These are phyloP conservation scores for Oegoconia quadripuncta DNA, from an alignment of 2,888 invertebrate genomes.

Conservation along the genomic window DNA sequence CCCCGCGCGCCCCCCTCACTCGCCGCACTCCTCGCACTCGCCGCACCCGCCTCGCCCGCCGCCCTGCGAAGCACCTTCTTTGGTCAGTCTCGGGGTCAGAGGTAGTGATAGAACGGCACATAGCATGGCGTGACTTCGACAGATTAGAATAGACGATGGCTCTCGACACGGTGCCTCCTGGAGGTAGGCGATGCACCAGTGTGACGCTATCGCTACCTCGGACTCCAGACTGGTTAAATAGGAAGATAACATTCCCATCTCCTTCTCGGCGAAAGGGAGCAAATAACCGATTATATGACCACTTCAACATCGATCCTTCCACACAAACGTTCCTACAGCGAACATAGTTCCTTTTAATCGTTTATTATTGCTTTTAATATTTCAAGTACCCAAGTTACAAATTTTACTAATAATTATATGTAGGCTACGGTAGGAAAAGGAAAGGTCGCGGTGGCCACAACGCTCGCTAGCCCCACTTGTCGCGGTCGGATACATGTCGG, in stretches of 20 bases:
- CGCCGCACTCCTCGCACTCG: not conserved
- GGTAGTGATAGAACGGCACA: not conserved
- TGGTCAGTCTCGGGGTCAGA: constrained; percentile 73
- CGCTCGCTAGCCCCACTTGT: too few species aligned
- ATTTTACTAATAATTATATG: too few species aligned
- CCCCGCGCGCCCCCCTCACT: not conserved
- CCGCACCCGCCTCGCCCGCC: not conserved
- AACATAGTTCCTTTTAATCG: too few species aligned
- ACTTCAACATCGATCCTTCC: too few species aligned
- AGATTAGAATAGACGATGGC: not conserved
- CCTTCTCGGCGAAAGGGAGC: constrained; percentile 55
- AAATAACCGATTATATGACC: too few species aligned
- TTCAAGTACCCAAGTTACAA: too few species aligned
- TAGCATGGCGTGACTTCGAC: not conserved
- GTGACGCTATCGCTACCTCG: not conserved
- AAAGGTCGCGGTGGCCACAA: too few species aligned
- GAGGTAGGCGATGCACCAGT: not conserved
- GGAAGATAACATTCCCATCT: not conserved
- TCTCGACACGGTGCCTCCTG: not conserved
- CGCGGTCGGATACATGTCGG: too few species aligned
- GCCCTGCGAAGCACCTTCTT: constrained; percentile 63
- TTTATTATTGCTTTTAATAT: too few species aligned
- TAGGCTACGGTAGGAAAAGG: too few species aligned
- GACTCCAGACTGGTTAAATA: too few species aligned
- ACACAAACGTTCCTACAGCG: too few species aligned